Evolutionary conservation across 1,140 invertebrate genomes (phyloP).

Genomic region (Drosophila pallidifrons): DNA sequence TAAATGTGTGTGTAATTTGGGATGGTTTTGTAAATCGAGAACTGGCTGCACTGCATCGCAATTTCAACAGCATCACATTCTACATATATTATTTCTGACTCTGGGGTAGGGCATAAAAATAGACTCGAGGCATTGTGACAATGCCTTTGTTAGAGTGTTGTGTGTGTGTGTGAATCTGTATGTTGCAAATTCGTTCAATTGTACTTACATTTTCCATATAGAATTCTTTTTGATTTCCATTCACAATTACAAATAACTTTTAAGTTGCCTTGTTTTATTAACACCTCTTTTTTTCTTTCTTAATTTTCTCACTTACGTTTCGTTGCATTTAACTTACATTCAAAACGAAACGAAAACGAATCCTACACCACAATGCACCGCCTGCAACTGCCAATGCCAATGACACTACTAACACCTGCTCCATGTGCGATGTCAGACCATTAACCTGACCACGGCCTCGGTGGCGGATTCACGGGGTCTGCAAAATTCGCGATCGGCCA

Average conservation of each 20-base stretch:
- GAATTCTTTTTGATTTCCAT: constrained; percentile 41
- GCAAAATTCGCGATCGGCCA: constrained; percentile 69
- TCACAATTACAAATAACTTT: constrained; percentile 34
- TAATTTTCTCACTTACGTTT: constrained; percentile 66
- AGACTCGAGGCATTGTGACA: constrained; percentile 38
- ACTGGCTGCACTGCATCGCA: constrained; percentile 56
- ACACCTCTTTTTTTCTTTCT: constrained; percentile 50
- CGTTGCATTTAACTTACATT: constrained; percentile 73
- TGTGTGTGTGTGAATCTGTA: constrained; percentile 10
- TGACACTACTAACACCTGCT: constrained; percentile 56
- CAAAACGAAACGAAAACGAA: constrained; percentile 22
- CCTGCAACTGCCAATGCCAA: constrained; percentile 55
- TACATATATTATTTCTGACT: constrained; percentile 27
- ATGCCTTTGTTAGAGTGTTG: constrained; percentile 16
- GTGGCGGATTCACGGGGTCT: constrained; percentile 45
- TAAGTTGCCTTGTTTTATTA: constrained; percentile 71
- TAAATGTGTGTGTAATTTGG: constrained; percentile 2
- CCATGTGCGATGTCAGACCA: constrained; percentile 51
- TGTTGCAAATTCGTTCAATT: constrained; percentile 18
- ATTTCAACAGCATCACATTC: constrained; percentile 16
- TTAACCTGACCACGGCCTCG: constrained; percentile 50
- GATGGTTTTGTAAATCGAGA: constrained; percentile 15
- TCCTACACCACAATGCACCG: constrained; percentile 33
- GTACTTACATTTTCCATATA: constrained; percentile 29
- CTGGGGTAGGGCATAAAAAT: constrained; percentile 67